Base-by-base conservation (phyloP, 2,113 vertebrate species). In the Equus quagga region DNA sequence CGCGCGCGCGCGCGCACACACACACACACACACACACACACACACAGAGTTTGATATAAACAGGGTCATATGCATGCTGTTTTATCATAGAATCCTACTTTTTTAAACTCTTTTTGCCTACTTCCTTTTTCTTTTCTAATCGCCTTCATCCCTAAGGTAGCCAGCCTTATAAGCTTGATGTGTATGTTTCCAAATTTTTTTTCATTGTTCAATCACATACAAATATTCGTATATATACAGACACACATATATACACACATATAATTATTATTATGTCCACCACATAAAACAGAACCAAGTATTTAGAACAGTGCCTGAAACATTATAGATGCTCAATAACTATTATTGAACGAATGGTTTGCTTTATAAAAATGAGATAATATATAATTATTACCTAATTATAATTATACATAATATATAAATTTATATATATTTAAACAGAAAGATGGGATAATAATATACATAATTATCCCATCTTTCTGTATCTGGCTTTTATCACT, bases 291-390 rank as follows among this genome's bases (percentile, higher is more conserved):
- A 91, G 56, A 72, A 80, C 33, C 46, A 85, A 89, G 46, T 93
- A 85, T 73, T 95, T 87, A 89, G 58, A 85, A 85, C 2, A 84
- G 60, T 33, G 18, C 36, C 60, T 76, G 15, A 65, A 82, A 81
- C 19, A 64, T 69, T 90, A 67, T 46, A 86, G 56, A 65, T 93
- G 54, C 44, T 87, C 44, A 62, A 80, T 72, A 94, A 91, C 17
- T 76, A 91, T 67, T 86, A 24, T 60, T 93, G 33, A 51, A 69
- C 78, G 46, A 78, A 92, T 92, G 33, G 69, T 62, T 86, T 91
- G n/a, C 23, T 69, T 92, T 82, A 89, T 78, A 85, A 92, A 92
- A 95, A 56, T 83, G 31, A 6, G 33, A 86, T 80, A 67, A 70
- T 21, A 65, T 65, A 54, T 54, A 54, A 54, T 54, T 54, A 54